phyloP scores from a whole-genome alignment of 2,797 vertebrate genomes.

The Phalanger gymnotis region DNA sequence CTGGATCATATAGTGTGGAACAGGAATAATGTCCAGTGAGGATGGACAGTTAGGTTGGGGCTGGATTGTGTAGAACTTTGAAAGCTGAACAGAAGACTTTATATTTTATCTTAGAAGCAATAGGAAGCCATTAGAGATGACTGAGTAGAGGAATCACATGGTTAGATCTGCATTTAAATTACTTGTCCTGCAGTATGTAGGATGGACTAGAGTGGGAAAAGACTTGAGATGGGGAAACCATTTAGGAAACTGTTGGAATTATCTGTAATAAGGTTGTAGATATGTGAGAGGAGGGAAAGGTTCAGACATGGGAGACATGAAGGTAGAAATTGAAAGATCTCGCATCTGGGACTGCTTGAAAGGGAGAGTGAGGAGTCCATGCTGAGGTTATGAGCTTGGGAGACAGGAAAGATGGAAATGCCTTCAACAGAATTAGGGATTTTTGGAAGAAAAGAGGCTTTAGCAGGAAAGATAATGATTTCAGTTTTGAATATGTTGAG shows the following conservation, averaged over 20 bases:
- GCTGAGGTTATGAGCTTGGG: neutral
- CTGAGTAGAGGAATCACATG: neutral
- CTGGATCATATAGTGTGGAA: neutral
- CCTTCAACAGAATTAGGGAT: neutral
- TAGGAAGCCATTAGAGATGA: neutral
- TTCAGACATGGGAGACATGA: neutral
- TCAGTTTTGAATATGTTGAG: neutral
- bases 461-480: neutral
- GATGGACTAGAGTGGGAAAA: neutral
- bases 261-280: neutral
- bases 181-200: neutral
- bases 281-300: neutral
- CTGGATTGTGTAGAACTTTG: neutral
- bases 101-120: neutral
- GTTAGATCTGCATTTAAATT: neutral
- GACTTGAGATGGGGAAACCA: neutral
- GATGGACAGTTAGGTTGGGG: neutral
- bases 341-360: neutral
- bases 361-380: neutral
- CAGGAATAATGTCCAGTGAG: neutral
- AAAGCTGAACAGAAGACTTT: neutral
- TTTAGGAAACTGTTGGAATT: neutral
- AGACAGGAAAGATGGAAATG: neutral
- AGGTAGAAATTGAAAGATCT: neutral
- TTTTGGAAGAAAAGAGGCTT: neutral